These are phyloP conservation scores for Gadopsis marmoratus DNA, from an alignment of 2,797 vertebrate genomes.

Conservation along the genomic window DNA sequence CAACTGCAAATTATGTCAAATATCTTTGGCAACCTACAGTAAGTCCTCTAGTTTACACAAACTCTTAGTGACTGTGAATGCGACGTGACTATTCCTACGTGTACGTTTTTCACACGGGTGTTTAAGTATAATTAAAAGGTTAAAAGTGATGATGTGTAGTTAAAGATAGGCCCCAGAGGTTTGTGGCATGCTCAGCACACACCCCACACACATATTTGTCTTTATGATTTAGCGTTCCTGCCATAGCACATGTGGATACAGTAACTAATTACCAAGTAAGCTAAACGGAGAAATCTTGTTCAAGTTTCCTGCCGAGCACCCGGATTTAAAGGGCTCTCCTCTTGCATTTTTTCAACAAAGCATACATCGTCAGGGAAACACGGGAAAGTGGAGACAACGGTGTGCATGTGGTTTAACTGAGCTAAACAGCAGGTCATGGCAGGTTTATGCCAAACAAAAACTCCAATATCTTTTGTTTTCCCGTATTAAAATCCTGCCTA, in stretches of 20 bases:
- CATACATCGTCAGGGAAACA: background rate
- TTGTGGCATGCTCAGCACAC: slow-evolving; percentile 17
- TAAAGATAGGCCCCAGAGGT: slow-evolving; percentile 17
- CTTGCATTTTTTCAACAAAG: background rate
- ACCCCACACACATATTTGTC: slow-evolving; percentile 6
- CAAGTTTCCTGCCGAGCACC: background rate
- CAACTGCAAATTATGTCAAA: background rate
- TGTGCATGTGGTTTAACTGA: slow-evolving; percentile 14
- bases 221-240: slow-evolving; percentile 27
- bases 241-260: background rate
- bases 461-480: background rate
- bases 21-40: background rate
- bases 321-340: background rate
- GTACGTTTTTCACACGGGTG: background rate
- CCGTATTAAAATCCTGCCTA: background rate
- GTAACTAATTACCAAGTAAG: slow-evolving; percentile 10
- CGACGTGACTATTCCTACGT: background rate
- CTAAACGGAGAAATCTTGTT: background rate
- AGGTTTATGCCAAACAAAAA: slow-evolving; percentile 6
- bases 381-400: slow-evolving; percentile 18
- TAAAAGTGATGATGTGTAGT: background rate
- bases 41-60: background rate
- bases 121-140: background rate
- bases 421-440: slow-evolving; percentile 18
- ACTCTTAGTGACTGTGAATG: background rate